Percentiles rank a stretch among this genome's conserved stretches.
These are phyloP conservation scores for Agrotis clavis DNA, from an alignment of 2,888 invertebrate genomes.

Conservation along the genomic window DNA sequence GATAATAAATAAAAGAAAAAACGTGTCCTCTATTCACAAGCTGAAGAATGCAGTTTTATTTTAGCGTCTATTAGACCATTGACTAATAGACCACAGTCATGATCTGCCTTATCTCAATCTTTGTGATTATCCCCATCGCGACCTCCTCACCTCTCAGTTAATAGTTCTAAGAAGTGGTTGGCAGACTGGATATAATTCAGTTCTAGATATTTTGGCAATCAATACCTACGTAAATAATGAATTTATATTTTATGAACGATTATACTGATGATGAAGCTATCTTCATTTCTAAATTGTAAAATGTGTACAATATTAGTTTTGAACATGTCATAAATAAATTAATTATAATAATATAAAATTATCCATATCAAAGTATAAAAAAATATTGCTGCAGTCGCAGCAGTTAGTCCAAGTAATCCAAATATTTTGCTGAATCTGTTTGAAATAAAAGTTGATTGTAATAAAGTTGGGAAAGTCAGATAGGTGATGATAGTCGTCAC, in stretches of 20 bases:
- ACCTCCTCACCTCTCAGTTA: slow-evolving; percentile 7
- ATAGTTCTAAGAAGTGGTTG: slow-evolving; percentile 4
- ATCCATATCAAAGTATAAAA: no score
- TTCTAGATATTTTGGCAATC: slow-evolving; percentile 12
- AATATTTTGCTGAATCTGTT: neutral
- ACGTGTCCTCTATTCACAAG: no score
- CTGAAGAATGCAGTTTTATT: no score
- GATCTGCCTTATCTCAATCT: no score
- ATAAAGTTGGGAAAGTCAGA: neutral
- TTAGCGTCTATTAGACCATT: no score
- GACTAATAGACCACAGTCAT: neutral
- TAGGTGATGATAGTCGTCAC: neutral
- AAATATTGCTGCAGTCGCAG: neutral
- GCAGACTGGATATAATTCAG: neutral
- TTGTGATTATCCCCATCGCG: slow-evolving; percentile 8
- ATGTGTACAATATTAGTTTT: neutral
- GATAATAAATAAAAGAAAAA: no score
- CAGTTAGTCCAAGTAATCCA: neutral
- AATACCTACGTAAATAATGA: neutral
- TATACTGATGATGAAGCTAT: neutral
- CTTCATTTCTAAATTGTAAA: no score
- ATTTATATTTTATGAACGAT: neutral
- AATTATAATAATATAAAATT: no score
- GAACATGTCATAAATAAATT: no score
- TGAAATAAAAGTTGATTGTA: neutral